Evolutionary conservation across 1,140 invertebrate genomes (phyloP).

Genomic region (Procambarus clarkii): DNA sequence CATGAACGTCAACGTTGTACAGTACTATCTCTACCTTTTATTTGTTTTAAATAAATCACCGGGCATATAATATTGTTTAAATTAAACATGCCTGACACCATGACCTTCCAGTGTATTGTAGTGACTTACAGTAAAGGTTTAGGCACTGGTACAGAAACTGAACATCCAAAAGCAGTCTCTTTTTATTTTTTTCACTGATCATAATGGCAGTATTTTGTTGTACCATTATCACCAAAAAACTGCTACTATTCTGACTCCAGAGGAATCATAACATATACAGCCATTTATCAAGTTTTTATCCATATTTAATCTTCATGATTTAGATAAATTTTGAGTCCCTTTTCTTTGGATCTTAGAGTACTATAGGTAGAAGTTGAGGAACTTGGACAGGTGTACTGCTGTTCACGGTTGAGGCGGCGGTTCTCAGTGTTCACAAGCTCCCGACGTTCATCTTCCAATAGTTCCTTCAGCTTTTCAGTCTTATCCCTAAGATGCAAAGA

Average conservation of each 20-base stretch:
- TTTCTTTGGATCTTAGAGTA: conserved; percentile 78
- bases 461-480: conserved; percentile 79
- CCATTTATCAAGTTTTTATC: neutral
- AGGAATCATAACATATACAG: neutral
- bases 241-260: neutral
- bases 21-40: neutral
- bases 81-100: neutral
- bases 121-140: neutral
- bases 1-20: neutral
- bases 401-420: conserved; percentile 74
- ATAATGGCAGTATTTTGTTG: neutral
- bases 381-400: conserved; percentile 75
- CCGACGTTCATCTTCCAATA: conserved; percentile 81
- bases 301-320: conserved; percentile 75
- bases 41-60: neutral
- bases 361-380: conserved; percentile 74
- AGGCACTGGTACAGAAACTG: neutral
- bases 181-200: neutral
- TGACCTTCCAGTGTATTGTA: neutral
- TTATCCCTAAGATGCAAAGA: conserved; percentile 79
- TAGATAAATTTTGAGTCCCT: conserved; percentile 85
- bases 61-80: neutral
- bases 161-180: neutral
- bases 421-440: conserved; percentile 81
- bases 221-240: neutral